A percentile compares a stretch with the other conserved stretches of the same genome.
phyloP scores from a whole-genome alignment of 2,113 vertebrate genomes.

The zebrafish (Danio rerio) region DNA sequence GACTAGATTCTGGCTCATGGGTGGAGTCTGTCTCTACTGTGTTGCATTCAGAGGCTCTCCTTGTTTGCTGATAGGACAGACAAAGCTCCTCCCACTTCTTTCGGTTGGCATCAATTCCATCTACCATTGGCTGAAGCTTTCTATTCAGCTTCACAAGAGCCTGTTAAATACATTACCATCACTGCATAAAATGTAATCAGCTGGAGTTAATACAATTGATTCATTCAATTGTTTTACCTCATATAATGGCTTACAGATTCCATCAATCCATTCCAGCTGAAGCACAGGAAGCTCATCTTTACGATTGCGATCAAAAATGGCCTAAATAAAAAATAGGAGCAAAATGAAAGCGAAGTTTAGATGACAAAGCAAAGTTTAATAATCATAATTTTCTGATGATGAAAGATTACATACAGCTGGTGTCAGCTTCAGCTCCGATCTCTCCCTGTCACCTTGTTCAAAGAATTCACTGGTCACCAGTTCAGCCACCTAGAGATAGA shows the following conservation, averaged over 20 bases:
- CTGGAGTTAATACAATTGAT: background rate
- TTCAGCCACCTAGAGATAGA: slow-evolving; percentile 88
- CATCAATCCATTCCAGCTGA: slow-evolving; percentile 97
- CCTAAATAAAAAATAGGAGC: slow-evolving; percentile 71
- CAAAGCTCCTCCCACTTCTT: slow-evolving; percentile 78
- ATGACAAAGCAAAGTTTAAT: too few relatives aligned
- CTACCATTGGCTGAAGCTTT: slow-evolving; percentile 79
- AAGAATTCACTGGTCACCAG: slow-evolving; percentile 98
- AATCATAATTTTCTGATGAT: too few relatives aligned
- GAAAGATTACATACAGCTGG: slow-evolving; percentile 85
- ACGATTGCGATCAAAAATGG: slow-evolving; percentile 98
- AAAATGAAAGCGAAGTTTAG: background rate
- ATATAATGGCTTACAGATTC: slow-evolving; percentile 95
- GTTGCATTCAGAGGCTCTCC: slow-evolving; percentile 53
- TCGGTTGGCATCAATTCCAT: slow-evolving; percentile 78
- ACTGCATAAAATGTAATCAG: background rate
- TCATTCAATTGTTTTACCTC: slow-evolving; percentile 77
- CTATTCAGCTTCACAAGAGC: slow-evolving; percentile 76
- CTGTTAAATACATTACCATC: slow-evolving; percentile 56
- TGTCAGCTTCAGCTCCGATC: slow-evolving; percentile 93
- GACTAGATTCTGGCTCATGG: slow-evolving; percentile 42
- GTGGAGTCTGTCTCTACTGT: slow-evolving; percentile 38
- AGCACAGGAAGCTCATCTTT: slow-evolving; percentile 95
- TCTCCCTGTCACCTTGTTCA: slow-evolving; percentile 96
- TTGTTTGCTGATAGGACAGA: slow-evolving; percentile 67